Evolutionary conservation across 2,888 invertebrate genomes (phyloP), one percentile per base, ranked within the genome.

Genomic region (Exephanes ischioxanthus): DNA sequence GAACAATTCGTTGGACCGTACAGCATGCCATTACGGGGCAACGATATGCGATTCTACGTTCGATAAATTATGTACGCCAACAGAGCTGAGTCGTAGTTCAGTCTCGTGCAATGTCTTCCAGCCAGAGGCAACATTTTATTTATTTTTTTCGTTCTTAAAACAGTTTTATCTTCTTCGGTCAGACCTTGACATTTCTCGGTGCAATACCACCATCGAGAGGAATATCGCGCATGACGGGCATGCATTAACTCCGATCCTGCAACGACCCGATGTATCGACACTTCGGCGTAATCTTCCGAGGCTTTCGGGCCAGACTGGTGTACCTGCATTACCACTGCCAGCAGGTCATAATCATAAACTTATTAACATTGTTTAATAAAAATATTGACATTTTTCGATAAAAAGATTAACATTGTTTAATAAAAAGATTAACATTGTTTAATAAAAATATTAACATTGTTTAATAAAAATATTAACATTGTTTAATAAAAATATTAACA

Each of bases 1-100:
- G 55, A 78, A 70, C 78, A 78, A 70, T 78, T 70, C 33, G 26
- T 77, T 67, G 66, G 9, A 51, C 58, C 58, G 68, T 68, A n/a
- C 37, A 55, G 30, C 41, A 58, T 78, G 68, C 33, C 45, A 78
- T 78, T 70, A 78, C 68, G 58, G 45, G 61, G 45, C 41, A 48
- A 19, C 78, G 78, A 70, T 70, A 55, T 48, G 14, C 3, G 53
- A 22, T 67, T n/a, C 51, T 61, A 16, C 22, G 19, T 78, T 58
- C 45, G 51, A 61, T 70, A 19, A 78, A 78, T 70, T 58, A 78
- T 78, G 70, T 30, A 33, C 58, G 67, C 55, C 16, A 58, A 48
- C 41, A 26, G 67, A 70, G 19, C 30, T 7, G 45, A 78, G 26
- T 68, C 58, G 26, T 45, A 70, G n/a, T 78, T 55, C 19, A 7